Base-by-base conservation (phyloP, 2,888 invertebrate genomes). In the Pseudococcus longispinus region DNA sequence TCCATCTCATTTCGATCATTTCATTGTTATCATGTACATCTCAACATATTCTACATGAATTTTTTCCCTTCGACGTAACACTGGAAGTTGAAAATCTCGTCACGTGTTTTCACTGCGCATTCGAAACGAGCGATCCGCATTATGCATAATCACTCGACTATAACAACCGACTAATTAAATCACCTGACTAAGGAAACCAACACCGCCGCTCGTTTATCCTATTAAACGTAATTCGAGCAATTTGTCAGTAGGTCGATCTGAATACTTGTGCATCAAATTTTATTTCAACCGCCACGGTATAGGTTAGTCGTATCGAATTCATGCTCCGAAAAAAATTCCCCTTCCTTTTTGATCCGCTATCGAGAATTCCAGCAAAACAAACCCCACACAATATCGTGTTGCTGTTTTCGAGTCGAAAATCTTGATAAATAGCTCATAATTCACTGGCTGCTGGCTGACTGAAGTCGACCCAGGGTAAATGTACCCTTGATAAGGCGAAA, bases 351-450 rank as follows among this genome's bases (percentile, higher is more conserved):
- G 37, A 46, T 46, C 44, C 4, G 37, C 44, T 13, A 44, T 15
- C 44, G 15, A 15, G 3, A 46, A 3, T 46, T 9, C 15, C 44
- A 46, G 2, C 44, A 46, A 8, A 46, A 46, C 15, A 15, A 46
- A 46, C 9, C 15, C 15, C 44, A 46, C n/a, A 51, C 3, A 2
- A 15, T 29, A 70, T 29, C 26, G 26, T 18, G 18, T 29, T 29
- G 8, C 70, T 15, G 18, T 2, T 6, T 29, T 18, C 18, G n/a
- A 51, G n/a, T n/a, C 0, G n/a, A 70, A 70, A 70, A 70, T 70
- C 29, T 70, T 29, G 29, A 29, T 29, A 70, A 70, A 70, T 70
- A 70, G 70, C 70, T 70, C 70, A 70, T 70, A 70, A 70, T 60
- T 60, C 13, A n/a, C n/a, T 51, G 23, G 4, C 70, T 13, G 29